phyloP scores from a whole-genome alignment of 2,113 vertebrate genomes.

The Pyxicephalus adspersus region DNA sequence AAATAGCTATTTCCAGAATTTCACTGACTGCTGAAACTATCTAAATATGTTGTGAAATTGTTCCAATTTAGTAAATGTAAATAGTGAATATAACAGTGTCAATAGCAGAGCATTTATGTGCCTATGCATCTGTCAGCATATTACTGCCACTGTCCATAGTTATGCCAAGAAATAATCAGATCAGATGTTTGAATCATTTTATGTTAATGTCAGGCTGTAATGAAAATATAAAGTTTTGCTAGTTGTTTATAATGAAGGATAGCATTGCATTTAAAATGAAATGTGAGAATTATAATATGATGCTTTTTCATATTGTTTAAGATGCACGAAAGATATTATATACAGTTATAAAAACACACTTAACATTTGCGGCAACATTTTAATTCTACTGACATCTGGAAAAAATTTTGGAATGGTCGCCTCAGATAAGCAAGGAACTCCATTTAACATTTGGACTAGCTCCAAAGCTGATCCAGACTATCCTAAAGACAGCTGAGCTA shows the following conservation, averaged over 20 bases:
- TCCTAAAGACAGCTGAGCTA: slow-evolving; percentile 50
- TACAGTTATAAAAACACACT: slow-evolving; percentile 42
- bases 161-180: slow-evolving; percentile 38
- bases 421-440: slow-evolving; percentile 46
- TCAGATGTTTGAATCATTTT: slow-evolving; percentile 44
- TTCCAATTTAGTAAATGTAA: not conserved
- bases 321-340: slow-evolving; percentile 16
- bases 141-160: slow-evolving; percentile 38
- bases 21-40: not conserved
- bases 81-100: not conserved
- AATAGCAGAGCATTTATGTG: slow-evolving; percentile 25
- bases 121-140: slow-evolving; percentile 33
- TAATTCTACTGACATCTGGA: slow-evolving; percentile 43
- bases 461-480: slow-evolving; percentile 49
- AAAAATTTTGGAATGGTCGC: slow-evolving; percentile 32
- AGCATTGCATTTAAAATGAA: slow-evolving; percentile 35
- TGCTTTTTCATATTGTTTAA: slow-evolving; percentile 1
- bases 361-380: slow-evolving; percentile 2
- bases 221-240: slow-evolving; percentile 22
- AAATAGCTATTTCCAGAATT: not conserved
- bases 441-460: slow-evolving; percentile 52
- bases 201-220: slow-evolving; percentile 31
- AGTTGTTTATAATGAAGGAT: slow-evolving; percentile 29
- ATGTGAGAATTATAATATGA: slow-evolving; percentile 16
- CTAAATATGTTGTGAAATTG: not conserved